These are phyloP conservation scores for Orchesellides sinensis DNA, from an alignment of 2,888 invertebrate genomes.

Conservation along the genomic window DNA sequence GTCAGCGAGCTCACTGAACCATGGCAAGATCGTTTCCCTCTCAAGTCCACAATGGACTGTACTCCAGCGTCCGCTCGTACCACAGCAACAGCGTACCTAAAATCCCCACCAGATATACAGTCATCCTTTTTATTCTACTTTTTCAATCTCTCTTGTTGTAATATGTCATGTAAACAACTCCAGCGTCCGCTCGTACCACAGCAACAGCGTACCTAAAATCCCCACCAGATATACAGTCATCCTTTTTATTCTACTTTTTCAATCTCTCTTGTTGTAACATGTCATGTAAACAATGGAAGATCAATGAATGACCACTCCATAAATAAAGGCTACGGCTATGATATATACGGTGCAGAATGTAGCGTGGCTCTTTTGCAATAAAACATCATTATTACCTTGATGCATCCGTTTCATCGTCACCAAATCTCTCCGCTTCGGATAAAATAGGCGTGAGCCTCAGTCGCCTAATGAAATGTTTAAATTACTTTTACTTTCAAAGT, in stretches of 20 bases:
- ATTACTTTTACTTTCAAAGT: background rate
- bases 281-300: too few relatives aligned
- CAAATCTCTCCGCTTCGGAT: slow-evolving; percentile 73
- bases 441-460: slow-evolving; percentile 72
- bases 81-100: slow-evolving; percentile 71
- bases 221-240: too few relatives aligned
- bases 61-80: slow-evolving; percentile 73
- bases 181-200: slow-evolving; percentile 72
- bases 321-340: too few relatives aligned
- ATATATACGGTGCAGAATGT: too few relatives aligned
- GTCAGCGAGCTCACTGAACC: slow-evolving; percentile 70
- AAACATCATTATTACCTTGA: slow-evolving; percentile 32
- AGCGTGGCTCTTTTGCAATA: background rate
- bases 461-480: slow-evolving; percentile 42
- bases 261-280: too few relatives aligned
- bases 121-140: background rate
- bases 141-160: too few relatives aligned
- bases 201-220: slow-evolving; percentile 69
- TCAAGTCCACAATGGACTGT: slow-evolving; percentile 71
- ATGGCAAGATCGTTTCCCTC: slow-evolving; percentile 74
- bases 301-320: too few relatives aligned
- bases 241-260: background rate
- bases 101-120: too few relatives aligned
- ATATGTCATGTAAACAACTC: too few relatives aligned
- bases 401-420: slow-evolving; percentile 74